Percentiles rank a stretch among this genome's conserved stretches.
phyloP scores from a whole-genome alignment of 2,797 vertebrate species.

The Notoglanidium macrostoma region DNA sequence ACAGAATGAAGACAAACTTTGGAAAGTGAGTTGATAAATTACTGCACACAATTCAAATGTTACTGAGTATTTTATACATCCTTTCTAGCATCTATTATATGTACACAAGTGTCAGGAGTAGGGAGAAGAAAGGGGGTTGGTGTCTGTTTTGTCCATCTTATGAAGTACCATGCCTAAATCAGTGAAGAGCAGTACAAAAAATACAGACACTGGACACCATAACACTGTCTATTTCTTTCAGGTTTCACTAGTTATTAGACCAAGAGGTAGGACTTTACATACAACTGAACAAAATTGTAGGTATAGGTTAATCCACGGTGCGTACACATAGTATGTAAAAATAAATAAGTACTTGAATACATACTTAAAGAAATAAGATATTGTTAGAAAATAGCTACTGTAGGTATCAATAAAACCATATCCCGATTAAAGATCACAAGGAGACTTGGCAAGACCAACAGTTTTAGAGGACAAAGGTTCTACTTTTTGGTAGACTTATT shows the following conservation, averaged over 20 bases:
- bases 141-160: constrained; percentile 23
- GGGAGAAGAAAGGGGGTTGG: constrained; percentile 56
- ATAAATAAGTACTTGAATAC: constrained; percentile 80
- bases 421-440: constrained; percentile 70
- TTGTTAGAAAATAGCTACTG: constrained; percentile 74
- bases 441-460: constrained; percentile 65
- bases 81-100: constrained; percentile 61
- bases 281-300: constrained; percentile 47
- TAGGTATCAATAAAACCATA: constrained; percentile 75
- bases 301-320: constrained; percentile 70
- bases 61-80: constrained; percentile 55
- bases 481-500: constrained; percentile 46
- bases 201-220: constrained; percentile 38
- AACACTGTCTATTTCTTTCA: constrained; percentile 56
- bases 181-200: constrained; percentile 51
- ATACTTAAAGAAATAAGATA: constrained; percentile 77
- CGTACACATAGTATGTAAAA: constrained; percentile 79
- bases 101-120: constrained; percentile 57
- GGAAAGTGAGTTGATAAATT: constrained; percentile 68
- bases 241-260: constrained; percentile 52
- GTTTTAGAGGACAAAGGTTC: constrained; percentile 43
- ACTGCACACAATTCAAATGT: constrained; percentile 72
- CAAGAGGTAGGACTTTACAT: constrained; percentile 62
- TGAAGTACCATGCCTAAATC: constrained; percentile 44
- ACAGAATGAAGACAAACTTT: constrained; percentile 67